These are phyloP conservation scores for Balanococcus diminutus DNA, from an alignment of 2,888 invertebrate genomes.

Conservation along the genomic window DNA sequence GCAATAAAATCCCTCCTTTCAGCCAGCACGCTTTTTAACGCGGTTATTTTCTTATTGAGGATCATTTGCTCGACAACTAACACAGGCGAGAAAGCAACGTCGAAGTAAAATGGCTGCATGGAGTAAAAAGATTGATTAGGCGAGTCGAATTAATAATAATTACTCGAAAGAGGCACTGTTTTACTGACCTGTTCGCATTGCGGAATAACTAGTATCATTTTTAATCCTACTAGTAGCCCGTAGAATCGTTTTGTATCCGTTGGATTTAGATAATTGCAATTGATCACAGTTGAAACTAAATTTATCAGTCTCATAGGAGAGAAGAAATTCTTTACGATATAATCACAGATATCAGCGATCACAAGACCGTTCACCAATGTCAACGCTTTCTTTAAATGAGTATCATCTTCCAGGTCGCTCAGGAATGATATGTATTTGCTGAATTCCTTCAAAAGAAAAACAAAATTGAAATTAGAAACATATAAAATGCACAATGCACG, in stretches of 20 bases:
- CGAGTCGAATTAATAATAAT: background rate
- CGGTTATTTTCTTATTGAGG: constrained; percentile 82
- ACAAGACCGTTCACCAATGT: background rate
- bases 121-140: background rate
- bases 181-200: constrained; percentile 29
- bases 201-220: constrained; percentile 32
- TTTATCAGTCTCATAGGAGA: background rate
- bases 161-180: background rate
- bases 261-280: background rate
- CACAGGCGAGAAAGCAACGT: constrained; percentile 65
- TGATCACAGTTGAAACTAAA: constrained; percentile 9
- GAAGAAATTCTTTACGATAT: background rate
- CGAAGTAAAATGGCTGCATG: constrained; percentile 18
- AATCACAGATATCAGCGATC: constrained; percentile 16
- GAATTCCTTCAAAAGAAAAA: background rate
- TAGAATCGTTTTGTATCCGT: background rate
- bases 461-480: background rate
- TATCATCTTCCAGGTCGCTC: background rate
- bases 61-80: constrained; percentile 82
- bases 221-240: background rate
- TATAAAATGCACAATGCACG: too few relatives aligned
- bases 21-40: constrained; percentile 68
- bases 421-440: background rate
- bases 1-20: background rate
- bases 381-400: background rate